A percentile compares a stretch with the other conserved stretches of the same genome.
Conservation (phyloP, 2,113 vertebrate genomes). For the Psammodynastes pulverulentus region DNA sequence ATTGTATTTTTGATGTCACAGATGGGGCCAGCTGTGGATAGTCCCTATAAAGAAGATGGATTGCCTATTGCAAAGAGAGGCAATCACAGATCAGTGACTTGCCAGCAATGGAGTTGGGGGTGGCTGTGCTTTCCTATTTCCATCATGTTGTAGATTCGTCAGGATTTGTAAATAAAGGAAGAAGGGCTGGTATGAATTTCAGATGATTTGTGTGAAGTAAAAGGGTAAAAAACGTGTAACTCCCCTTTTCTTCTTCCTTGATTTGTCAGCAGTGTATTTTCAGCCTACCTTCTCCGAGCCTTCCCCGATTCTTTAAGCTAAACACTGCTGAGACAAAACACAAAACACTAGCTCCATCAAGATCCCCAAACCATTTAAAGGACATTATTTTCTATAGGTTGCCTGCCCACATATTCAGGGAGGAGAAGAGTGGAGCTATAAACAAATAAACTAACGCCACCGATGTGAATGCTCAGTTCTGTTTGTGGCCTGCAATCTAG, state of each 20-base stretch:
- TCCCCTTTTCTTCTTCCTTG: neutral
- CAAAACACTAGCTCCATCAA: too few species aligned
- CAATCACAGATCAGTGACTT: slow-evolving; percentile 26
- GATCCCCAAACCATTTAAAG: neutral
- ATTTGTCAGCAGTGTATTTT: neutral
- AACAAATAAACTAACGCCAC: neutral
- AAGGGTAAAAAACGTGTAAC: neutral
- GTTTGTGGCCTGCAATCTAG: neutral
- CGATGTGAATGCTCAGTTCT: neutral
- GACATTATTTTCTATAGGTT: neutral
- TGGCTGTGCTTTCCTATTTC: neutral
- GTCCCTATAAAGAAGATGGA: slow-evolving; percentile 60
- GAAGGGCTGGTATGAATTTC: neutral
- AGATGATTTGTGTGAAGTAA: neutral
- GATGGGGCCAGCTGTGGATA: slow-evolving; percentile 49
- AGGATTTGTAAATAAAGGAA: slow-evolving; percentile 23
- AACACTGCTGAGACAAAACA: neutral
- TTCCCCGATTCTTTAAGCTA: neutral
- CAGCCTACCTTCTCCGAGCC: neutral
- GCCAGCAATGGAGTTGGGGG: neutral
- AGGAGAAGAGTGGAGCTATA: neutral
- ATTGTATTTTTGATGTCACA: slow-evolving; percentile 59
- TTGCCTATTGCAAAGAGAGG: neutral
- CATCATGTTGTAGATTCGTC: slow-evolving; percentile 10
- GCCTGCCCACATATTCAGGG: neutral